phyloP scores from a whole-genome alignment of 1,140 invertebrate species.

The Caenorhabditis elegans region WBcel235 BX284605.5:3460001-3460500 shows the following conservation, averaged over 20 bases:
- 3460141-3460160: no score
- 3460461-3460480: slow-evolving; percentile 26
- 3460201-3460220: no score
- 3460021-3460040: no score
- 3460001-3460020: no score
- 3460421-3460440: slow-evolving; percentile 9
- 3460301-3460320: not conserved
- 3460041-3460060: no score
- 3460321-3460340: not conserved
- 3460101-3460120: no score
- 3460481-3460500: no score
- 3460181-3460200: no score
- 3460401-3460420: not conserved
- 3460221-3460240: not conserved
- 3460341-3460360: not conserved
- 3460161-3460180: no score
- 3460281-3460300: not conserved
- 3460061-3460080: no score
- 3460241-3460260: not conserved
- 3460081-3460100: no score
- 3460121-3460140: no score
- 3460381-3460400: not conserved
- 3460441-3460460: slow-evolving; percentile 42
- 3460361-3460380: not conserved
- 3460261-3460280: not conserved